phyloP scores from a whole-genome alignment of 2,888 invertebrate genomes.

The Eristalis intricaria region DNA sequence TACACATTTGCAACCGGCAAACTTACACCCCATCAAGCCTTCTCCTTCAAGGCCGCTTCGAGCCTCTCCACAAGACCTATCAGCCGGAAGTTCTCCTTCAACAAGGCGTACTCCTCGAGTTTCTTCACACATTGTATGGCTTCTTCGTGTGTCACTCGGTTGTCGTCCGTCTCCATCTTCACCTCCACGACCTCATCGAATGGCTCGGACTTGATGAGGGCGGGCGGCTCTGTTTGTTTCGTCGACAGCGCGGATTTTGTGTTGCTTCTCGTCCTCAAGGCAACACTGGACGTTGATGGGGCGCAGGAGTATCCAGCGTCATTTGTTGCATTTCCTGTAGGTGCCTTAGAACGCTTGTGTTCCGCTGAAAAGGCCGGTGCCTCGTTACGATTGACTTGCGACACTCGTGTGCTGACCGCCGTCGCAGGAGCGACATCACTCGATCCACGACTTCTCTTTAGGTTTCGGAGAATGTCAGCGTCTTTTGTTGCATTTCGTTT shows the following conservation, averaged over 20 bases:
- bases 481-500: not conserved
- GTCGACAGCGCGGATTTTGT: not conserved
- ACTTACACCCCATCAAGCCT: not conserved
- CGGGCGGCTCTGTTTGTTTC: too few relatives aligned
- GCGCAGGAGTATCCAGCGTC: not conserved
- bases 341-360: not conserved
- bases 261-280: not conserved
- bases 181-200: not conserved
- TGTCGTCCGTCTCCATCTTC: not conserved
- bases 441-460: too few relatives aligned
- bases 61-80: slow-evolving; percentile 76
- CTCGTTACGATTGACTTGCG: too few relatives aligned
- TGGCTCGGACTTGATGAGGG: not conserved
- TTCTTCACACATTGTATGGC: slow-evolving; percentile 79
- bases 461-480: too few relatives aligned
- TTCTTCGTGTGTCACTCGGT: slow-evolving; percentile 53
- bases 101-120: slow-evolving; percentile 78
- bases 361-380: not conserved
- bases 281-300: not conserved
- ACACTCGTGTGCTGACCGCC: too few relatives aligned
- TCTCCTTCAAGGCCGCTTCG: slow-evolving; percentile 46
- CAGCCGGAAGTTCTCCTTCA: slow-evolving; percentile 78
- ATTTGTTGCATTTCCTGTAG: not conserved
- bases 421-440: not conserved
- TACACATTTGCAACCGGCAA: not conserved